Evolutionary conservation across 2,797 vertebrate genomes (phyloP).

Genomic region (Esox masquinongy): DNA sequence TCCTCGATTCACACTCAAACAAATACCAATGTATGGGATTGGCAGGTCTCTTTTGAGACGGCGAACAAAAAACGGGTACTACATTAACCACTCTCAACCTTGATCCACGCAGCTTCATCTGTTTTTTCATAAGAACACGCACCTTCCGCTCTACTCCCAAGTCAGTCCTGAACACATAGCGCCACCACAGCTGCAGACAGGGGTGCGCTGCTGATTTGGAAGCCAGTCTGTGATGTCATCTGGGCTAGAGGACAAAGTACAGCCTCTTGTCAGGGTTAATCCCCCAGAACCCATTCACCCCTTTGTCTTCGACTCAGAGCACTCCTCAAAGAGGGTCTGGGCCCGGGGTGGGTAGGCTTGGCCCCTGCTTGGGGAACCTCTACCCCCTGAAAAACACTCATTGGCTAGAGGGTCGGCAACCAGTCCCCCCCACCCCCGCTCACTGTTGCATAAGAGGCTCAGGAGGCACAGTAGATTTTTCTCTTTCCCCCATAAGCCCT

Average conservation of each 20-base stretch:
- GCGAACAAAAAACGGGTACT: neutral
- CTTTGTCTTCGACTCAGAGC: conserved; percentile 28
- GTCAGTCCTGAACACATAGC: conserved; percentile 25
- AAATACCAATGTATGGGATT: neutral
- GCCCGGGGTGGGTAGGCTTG: conserved; percentile 3
- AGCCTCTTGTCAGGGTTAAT: conserved; percentile 30
- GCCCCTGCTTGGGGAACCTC: neutral
- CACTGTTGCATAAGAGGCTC: conserved; percentile 34
- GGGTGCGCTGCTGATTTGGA: neutral
- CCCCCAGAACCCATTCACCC: conserved; percentile 44
- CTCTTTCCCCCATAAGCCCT: neutral
- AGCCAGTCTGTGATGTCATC: conserved; percentile 15
- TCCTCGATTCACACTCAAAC: neutral
- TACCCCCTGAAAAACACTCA: neutral
- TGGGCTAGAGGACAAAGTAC: conserved; percentile 27
- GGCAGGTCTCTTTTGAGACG: neutral
- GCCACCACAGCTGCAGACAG: conserved; percentile 8
- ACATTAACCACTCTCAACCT: neutral
- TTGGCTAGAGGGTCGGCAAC: neutral
- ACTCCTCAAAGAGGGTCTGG: conserved; percentile 7
- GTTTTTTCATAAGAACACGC: neutral
- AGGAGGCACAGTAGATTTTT: conserved; percentile 2
- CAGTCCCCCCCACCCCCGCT: neutral
- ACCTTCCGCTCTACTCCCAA: conserved; percentile 16
- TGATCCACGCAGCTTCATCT: neutral